These are phyloP conservation scores for Apostichopus parvimensis DNA, from an alignment of 35 echinoderm and acorn worm genomes.

Conservation along the genomic window DNA sequence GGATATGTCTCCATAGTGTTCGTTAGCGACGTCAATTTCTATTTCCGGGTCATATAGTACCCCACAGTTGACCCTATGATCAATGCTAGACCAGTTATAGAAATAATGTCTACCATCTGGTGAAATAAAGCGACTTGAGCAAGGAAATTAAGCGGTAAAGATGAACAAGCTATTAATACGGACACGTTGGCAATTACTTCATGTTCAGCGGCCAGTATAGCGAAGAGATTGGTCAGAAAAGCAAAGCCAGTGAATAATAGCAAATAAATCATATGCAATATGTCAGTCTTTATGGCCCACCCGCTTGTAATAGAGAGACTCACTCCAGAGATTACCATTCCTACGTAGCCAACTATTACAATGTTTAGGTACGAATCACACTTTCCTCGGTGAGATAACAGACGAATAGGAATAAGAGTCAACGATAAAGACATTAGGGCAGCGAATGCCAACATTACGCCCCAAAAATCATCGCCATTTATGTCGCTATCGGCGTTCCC, in stretches of 20 bases:
- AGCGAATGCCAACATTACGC: background rate
- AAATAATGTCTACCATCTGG: background rate
- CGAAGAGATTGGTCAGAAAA: background rate
- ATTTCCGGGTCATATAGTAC: background rate
- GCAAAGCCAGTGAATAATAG: background rate
- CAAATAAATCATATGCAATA: background rate
- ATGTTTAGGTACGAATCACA: background rate
- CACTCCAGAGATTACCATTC: background rate
- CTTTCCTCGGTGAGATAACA: background rate
- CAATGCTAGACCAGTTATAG: background rate
- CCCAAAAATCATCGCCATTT: background rate
- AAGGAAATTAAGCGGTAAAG: background rate
- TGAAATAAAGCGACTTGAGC: background rate
- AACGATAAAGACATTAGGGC: background rate
- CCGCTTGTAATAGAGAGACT: background rate
- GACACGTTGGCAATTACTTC: background rate
- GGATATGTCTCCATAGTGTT: too few species aligned
- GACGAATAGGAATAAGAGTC: background rate
- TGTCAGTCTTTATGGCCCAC: background rate
- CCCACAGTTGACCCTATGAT: background rate
- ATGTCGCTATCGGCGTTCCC: too few species aligned
- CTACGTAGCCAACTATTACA: background rate
- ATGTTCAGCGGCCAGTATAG: background rate
- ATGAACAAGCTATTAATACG: background rate
- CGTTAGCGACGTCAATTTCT: background rate